Evolutionary conservation across 2,113 vertebrate species (phyloP).

Genomic region (Vimba vimba): DNA sequence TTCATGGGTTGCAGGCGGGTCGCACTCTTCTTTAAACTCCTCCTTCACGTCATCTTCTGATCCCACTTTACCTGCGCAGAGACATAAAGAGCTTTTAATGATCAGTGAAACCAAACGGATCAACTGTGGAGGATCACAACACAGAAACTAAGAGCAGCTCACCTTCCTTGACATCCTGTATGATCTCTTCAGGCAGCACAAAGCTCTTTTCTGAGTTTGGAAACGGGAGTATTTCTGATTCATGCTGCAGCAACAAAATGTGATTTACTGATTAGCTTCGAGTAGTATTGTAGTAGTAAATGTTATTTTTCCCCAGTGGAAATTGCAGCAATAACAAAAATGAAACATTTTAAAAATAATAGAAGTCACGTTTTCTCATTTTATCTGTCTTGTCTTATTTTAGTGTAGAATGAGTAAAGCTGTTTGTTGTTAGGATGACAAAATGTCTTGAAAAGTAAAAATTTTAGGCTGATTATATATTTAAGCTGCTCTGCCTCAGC

Average conservation of each 20-base stretch:
- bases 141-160: constrained; percentile 48
- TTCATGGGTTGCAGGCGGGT: constrained; percentile 84
- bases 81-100: constrained; percentile 14
- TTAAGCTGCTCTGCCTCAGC: too few relatives aligned
- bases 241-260: constrained; percentile 78
- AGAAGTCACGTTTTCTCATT: too few relatives aligned
- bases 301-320: neutral
- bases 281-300: neutral
- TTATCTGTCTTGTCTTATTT: too few relatives aligned
- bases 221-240: constrained; percentile 96
- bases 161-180: constrained; percentile 98
- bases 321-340: neutral
- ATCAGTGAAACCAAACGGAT: neutral
- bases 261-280: neutral
- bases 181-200: constrained; percentile 92
- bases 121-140: neutral
- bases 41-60: constrained; percentile 89
- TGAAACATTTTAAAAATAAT: too few relatives aligned
- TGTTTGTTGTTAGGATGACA: too few relatives aligned
- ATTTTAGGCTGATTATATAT: too few relatives aligned
- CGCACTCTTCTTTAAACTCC: constrained; percentile 90
- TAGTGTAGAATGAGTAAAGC: too few relatives aligned
- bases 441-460: too few relatives aligned
- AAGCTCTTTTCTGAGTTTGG: constrained; percentile 96
- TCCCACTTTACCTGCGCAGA: constrained; percentile 84